Conservation (phyloP, 2,888 invertebrate genomes). For the Rhyacophila evoluta region DNA sequence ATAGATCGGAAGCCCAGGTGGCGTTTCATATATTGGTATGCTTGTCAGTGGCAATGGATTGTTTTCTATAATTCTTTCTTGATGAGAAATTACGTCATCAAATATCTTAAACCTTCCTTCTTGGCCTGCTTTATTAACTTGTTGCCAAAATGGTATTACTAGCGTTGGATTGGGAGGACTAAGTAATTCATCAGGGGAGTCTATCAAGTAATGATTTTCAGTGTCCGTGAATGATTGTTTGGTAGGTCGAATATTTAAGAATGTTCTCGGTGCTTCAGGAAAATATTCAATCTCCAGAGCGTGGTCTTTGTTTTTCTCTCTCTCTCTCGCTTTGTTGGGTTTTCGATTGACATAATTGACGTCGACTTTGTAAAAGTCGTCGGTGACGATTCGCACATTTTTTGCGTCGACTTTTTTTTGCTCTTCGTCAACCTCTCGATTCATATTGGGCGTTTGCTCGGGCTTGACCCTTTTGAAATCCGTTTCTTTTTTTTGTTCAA, state of each 20-base stretch:
- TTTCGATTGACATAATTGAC: conserved; percentile 30
- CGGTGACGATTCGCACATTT: conserved; percentile 33
- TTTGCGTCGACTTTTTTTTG: conserved; percentile 28
- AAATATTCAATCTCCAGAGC: conserved; percentile 29
- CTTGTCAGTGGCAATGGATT: conserved; percentile 44
- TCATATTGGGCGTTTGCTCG: neutral
- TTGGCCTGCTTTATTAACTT: conserved; percentile 30
- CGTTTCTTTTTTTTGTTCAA: neutral
- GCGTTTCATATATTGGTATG: conserved; percentile 44
- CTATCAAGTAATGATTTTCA: neutral
- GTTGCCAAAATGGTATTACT: conserved; percentile 32
- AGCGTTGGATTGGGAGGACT: conserved; percentile 30
- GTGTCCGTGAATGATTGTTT: neutral
- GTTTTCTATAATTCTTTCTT: conserved; percentile 20
- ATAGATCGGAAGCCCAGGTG: conserved; percentile 38
- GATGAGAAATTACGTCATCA: neutral
- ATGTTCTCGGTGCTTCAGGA: conserved; percentile 19
- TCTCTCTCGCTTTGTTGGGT: conserved; percentile 5
- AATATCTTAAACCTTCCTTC: conserved; percentile 35
- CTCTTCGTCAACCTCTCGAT: neutral
- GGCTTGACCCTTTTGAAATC: neutral
- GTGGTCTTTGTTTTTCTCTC: neutral
- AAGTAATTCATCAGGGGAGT: conserved; percentile 29
- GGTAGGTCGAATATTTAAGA: neutral
- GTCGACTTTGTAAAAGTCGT: conserved; percentile 34